These are phyloP conservation scores for Ailuropoda melanoleuca DNA, from an alignment of 2,113 vertebrate species.

Conservation along the genomic window DNA sequence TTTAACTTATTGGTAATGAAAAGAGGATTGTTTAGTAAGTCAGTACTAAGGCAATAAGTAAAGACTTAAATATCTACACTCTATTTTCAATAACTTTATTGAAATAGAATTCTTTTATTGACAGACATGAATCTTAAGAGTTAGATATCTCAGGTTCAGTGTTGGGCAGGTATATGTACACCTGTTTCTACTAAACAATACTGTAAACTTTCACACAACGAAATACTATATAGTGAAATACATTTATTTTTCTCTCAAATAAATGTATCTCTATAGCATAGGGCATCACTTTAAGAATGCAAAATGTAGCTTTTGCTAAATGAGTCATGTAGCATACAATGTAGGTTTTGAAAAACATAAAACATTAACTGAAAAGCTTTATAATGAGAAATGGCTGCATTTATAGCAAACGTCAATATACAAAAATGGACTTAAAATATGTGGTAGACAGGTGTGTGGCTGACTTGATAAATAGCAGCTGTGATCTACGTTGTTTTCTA, in stretches of 20 bases:
- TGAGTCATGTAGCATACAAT: background rate
- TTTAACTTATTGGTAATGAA: background rate
- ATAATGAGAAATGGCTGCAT: conserved; percentile 8
- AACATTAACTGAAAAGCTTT: background rate
- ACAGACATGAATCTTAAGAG: background rate
- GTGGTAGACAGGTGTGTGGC: background rate
- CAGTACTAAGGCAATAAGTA: background rate
- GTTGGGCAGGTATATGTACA: background rate
- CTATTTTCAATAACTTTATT: background rate
- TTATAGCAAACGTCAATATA: conserved; percentile 29
- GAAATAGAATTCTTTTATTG: background rate
- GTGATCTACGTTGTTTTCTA: background rate
- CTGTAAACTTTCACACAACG: conserved; percentile 8
- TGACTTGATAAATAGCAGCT: conserved; percentile 30
- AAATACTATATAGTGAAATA: background rate
- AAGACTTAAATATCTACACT: background rate
- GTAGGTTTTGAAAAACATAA: conserved; percentile 54
- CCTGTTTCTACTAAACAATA: conserved; percentile 43
- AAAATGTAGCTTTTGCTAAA: conserved; percentile 54
- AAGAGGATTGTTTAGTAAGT: background rate
- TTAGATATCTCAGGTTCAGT: background rate
- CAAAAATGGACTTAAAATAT: conserved; percentile 7
- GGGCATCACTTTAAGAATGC: conserved; percentile 38
- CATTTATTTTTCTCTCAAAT: background rate
- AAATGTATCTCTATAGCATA: background rate